These are phyloP conservation scores for Hedychridium roseum DNA, from an alignment of 2,888 invertebrate genomes.

Conservation along the genomic window DNA sequence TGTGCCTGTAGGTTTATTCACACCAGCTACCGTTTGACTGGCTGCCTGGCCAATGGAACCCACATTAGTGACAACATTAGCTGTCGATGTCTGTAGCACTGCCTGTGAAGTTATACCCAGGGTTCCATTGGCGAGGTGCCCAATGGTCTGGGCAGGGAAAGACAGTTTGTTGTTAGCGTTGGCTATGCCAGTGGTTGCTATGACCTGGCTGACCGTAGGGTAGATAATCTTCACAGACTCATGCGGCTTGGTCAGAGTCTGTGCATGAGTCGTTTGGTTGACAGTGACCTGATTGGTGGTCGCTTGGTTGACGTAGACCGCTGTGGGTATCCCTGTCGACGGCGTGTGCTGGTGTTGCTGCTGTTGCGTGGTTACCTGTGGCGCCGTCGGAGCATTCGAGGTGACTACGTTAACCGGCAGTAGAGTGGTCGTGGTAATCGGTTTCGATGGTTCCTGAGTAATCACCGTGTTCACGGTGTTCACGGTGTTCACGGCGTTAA, in stretches of 20 bases:
- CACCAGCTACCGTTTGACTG: slow-evolving; percentile 45
- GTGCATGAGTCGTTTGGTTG: slow-evolving; percentile 41
- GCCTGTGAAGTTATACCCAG: slow-evolving; percentile 70
- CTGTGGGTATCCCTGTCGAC: slow-evolving; percentile 37
- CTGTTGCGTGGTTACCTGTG: slow-evolving; percentile 43
- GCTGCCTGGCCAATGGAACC: slow-evolving; percentile 39
- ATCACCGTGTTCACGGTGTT: slow-evolving; percentile 59
- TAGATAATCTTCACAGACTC: slow-evolving; percentile 64
- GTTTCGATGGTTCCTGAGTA: slow-evolving; percentile 48
- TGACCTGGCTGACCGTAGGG: slow-evolving; percentile 56
- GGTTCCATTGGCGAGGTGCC: slow-evolving; percentile 73
- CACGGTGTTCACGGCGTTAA: slow-evolving; percentile 57
- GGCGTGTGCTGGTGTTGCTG: slow-evolving; percentile 43
- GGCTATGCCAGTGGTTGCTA: slow-evolving; percentile 58
- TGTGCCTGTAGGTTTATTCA: slow-evolving; percentile 58
- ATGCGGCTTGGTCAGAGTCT: slow-evolving; percentile 36
- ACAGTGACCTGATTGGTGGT: slow-evolving; percentile 48
- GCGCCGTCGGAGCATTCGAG: slow-evolving; percentile 47
- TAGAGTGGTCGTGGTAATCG: slow-evolving; percentile 49
- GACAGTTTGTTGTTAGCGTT: slow-evolving; percentile 70
- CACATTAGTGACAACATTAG: slow-evolving; percentile 53
- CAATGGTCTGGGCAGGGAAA: slow-evolving; percentile 69
- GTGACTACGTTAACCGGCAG: slow-evolving; percentile 54
- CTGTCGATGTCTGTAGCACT: slow-evolving; percentile 67
- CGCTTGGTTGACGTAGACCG: slow-evolving; percentile 49